Percentiles rank a stretch among this genome's conserved stretches.
phyloP scores from a whole-genome alignment of 1,140 invertebrate genomes.

The Formica exsecta region DNA sequence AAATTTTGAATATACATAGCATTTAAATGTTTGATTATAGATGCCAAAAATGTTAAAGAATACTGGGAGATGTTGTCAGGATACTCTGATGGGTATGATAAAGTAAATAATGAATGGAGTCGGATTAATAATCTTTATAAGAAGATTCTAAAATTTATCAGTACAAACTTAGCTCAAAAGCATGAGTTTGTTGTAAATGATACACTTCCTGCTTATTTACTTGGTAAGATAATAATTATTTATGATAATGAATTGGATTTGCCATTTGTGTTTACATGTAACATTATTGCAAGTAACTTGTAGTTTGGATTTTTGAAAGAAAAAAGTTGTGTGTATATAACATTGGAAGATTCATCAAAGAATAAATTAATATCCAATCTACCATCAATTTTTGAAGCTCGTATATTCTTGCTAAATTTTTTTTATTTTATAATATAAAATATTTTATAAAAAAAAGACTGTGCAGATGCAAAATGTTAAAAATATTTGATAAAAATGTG shows the following conservation, averaged over 20 bases:
- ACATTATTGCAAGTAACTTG: not conserved
- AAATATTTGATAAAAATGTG: not conserved
- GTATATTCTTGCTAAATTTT: not conserved
- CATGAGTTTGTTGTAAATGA: constrained; percentile 81
- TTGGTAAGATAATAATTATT: constrained; percentile 84
- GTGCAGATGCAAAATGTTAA: not conserved
- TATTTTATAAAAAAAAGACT: not conserved
- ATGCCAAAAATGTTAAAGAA: constrained; percentile 82
- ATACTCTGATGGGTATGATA: constrained; percentile 86
- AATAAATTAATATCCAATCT: too few relatives aligned
- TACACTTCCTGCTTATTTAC: constrained; percentile 87
- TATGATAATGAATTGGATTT: not conserved
- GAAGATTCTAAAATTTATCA: constrained; percentile 87
- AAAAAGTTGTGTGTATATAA: not conserved
- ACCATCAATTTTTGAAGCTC: not conserved
- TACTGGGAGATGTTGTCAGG: constrained; percentile 89
- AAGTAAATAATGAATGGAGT: constrained; percentile 86
- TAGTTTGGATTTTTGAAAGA: not conserved
- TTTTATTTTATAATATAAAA: too few relatives aligned
- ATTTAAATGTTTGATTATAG: constrained; percentile 73
- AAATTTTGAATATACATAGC: constrained; percentile 8
- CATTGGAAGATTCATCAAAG: too few relatives aligned
- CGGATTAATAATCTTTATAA: constrained; percentile 86
- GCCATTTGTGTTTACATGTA: not conserved
- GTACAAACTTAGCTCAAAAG: constrained; percentile 79